A percentile compares a stretch with the other conserved stretches of the same genome.
These are phyloP conservation scores for Marcusenius ussheri DNA, from an alignment of 2,113 vertebrate genomes.

Conservation along the genomic window DNA sequence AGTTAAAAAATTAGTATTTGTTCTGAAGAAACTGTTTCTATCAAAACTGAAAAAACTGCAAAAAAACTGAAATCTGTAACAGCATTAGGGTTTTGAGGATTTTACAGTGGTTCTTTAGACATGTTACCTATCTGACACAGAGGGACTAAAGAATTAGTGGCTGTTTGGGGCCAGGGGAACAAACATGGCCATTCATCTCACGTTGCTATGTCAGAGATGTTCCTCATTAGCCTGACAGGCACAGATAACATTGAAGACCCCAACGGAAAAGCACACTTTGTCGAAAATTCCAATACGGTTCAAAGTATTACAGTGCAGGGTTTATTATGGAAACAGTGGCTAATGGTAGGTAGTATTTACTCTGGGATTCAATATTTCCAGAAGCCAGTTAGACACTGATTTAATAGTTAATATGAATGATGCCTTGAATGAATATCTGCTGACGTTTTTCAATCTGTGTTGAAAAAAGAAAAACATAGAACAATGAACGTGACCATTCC, in stretches of 20 bases:
- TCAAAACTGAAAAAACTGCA: background rate
- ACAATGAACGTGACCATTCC: background rate
- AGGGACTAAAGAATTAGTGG: background rate
- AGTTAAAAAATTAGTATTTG: background rate
- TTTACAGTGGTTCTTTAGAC: background rate
- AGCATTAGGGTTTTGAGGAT: background rate
- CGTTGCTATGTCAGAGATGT: background rate
- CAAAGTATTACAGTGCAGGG: background rate
- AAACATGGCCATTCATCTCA: background rate
- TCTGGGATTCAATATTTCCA: background rate
- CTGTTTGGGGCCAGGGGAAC: background rate
- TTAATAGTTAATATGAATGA: background rate
- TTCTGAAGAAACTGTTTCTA: background rate
- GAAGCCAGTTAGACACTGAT: background rate
- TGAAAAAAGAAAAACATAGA: background rate
- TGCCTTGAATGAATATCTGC: background rate
- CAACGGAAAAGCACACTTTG: background rate
- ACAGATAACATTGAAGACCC: background rate
- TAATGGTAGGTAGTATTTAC: background rate
- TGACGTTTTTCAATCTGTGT: background rate
- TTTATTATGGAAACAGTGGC: slow-evolving; percentile 1
- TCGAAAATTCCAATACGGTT: background rate
- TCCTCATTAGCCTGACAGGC: background rate
- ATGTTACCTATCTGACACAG: background rate
- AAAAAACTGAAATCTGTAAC: background rate